These are phyloP conservation scores for Upupa epops DNA, from an alignment of 2,113 vertebrate species.

Conservation along the genomic window DNA sequence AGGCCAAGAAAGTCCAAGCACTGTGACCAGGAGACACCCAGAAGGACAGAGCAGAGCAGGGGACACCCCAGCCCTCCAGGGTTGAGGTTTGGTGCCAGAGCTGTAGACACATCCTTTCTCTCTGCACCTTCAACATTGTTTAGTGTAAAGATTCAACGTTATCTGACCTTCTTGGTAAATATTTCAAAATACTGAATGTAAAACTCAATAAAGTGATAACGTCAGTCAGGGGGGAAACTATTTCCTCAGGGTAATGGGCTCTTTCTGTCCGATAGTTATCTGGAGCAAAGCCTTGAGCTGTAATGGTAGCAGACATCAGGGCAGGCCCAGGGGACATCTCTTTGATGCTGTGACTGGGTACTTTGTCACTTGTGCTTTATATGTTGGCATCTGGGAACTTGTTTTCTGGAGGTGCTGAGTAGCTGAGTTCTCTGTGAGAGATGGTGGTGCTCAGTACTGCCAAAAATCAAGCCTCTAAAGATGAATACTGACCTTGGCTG, in stretches of 20 bases:
- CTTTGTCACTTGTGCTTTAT: not conserved
- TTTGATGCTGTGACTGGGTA: not conserved
- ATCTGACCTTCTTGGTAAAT: not conserved
- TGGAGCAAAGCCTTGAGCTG: not conserved
- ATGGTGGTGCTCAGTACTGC: not conserved
- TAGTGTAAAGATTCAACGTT: not conserved
- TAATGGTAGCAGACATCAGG: not conserved
- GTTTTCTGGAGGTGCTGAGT: not conserved
- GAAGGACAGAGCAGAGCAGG: not conserved
- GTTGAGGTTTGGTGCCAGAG: not conserved
- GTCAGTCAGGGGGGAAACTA: not conserved
- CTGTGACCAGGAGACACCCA: not conserved
- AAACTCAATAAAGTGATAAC: conserved; percentile 20
- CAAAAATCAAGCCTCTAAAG: not conserved
- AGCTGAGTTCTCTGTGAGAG: not conserved
- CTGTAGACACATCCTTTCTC: not conserved
- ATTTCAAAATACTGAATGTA: conserved; percentile 7
- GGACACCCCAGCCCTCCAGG: not conserved
- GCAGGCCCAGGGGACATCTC: not conserved
- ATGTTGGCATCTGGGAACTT: not conserved
- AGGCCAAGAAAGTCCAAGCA: not conserved
- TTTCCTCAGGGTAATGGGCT: not conserved
- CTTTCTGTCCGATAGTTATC: not conserved
- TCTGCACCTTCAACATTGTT: not conserved
- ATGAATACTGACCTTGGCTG: not conserved